Evolutionary conservation across 2,797 vertebrate genomes (phyloP).

Genomic region (Sylvilagus floridanus): DNA sequence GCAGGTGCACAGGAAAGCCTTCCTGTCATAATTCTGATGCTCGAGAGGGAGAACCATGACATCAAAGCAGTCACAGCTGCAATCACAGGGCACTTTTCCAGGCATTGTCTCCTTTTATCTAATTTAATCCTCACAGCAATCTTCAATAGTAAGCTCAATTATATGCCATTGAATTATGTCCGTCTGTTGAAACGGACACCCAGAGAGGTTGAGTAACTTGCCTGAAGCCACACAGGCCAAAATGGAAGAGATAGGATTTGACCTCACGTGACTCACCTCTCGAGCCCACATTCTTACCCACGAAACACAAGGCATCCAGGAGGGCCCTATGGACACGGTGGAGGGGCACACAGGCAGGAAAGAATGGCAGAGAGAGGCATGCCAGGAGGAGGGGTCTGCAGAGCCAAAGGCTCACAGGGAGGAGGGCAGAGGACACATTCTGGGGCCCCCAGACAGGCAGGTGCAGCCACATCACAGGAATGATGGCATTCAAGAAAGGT

Average conservation of each 20-base stretch:
- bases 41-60: neutral
- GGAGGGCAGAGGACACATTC: neutral
- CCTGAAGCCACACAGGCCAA: conserved; percentile 29
- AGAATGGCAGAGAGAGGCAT: neutral
- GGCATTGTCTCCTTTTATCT: neutral
- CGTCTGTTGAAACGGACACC: neutral
- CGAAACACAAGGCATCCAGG: conserved; percentile 11
- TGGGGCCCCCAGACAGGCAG: neutral
- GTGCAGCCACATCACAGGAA: neutral
- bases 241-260: neutral
- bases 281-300: neutral
- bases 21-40: neutral
- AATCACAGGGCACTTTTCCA: neutral
- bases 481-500: neutral
- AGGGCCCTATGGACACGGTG: neutral
- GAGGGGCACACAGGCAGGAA: neutral
- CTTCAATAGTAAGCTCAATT: neutral
- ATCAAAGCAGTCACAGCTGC: neutral
- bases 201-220: neutral
- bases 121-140: neutral
- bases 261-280: neutral
- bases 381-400: conserved; percentile 1
- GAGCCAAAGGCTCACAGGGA: conserved; percentile 17
- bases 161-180: neutral
- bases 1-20: neutral